phyloP scores from a whole-genome alignment of 2,797 vertebrate species.

The Xenops minutus region DNA sequence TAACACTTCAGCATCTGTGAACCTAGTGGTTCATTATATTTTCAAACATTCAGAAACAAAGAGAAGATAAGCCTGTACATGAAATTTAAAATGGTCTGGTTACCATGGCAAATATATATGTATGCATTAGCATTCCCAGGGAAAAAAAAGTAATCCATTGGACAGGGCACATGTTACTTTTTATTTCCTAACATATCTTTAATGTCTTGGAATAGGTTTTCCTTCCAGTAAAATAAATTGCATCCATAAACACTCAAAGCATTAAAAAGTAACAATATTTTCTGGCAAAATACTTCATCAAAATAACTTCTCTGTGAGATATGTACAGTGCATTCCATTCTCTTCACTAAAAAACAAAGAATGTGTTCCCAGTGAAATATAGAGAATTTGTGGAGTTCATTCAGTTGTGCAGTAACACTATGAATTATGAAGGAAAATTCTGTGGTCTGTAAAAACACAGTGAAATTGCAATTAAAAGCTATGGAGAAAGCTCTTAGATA shows the following conservation, averaged over 20 bases:
- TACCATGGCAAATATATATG: constrained; percentile 41
- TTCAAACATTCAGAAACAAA: constrained; percentile 46
- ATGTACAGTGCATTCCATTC: neutral
- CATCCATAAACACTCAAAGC: constrained; percentile 7
- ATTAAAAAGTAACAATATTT: constrained; percentile 3
- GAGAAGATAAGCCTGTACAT: neutral
- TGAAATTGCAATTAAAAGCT: constrained; percentile 31
- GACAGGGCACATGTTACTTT: constrained; percentile 21
- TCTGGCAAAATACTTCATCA: neutral
- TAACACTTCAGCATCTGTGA: neutral
- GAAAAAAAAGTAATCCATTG: neutral
- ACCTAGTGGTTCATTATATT: constrained; percentile 18
- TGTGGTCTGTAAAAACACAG: neutral
- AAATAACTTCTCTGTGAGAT: neutral
- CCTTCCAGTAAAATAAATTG: constrained; percentile 27
- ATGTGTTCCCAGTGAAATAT: neutral
- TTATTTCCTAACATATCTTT: constrained; percentile 28
- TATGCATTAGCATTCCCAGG: neutral
- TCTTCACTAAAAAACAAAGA: neutral
- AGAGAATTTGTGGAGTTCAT: neutral
- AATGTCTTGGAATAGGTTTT: neutral
- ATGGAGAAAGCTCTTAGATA: constrained; percentile 14
- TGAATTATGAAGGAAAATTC: constrained; percentile 11
- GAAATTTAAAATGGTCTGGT: constrained; percentile 26
- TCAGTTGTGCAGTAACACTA: neutral